These are phyloP conservation scores for Potorous gilbertii DNA, from an alignment of 2,797 vertebrate genomes.

Conservation along the genomic window DNA sequence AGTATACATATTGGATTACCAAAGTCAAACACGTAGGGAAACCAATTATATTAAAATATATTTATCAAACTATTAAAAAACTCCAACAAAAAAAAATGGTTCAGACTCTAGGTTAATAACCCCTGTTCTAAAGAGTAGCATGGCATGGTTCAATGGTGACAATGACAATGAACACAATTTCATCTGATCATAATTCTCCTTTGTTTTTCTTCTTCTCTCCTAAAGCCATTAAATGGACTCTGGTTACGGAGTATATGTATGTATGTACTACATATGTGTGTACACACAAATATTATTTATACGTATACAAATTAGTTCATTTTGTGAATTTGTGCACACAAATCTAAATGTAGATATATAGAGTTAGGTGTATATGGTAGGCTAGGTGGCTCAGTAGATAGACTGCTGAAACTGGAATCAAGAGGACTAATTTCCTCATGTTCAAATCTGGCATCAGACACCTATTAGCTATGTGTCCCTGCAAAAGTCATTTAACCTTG, in stretches of 20 bases:
- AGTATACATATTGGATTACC: not conserved
- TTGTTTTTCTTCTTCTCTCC: not conserved
- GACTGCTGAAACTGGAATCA: not conserved
- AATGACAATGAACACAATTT: not conserved
- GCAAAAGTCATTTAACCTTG: not conserved
- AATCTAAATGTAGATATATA: not conserved
- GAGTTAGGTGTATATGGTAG: not conserved
- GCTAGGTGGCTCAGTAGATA: not conserved
- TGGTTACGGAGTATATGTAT: not conserved
- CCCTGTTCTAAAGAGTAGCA: not conserved
- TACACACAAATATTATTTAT: not conserved
- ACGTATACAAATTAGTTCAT: not conserved
- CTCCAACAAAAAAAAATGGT: not conserved
- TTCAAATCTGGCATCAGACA: not conserved
- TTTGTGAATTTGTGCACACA: too few relatives aligned
- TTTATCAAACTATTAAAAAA: not conserved
- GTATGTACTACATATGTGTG: not conserved
- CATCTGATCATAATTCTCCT: not conserved
- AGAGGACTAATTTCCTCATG: not conserved
- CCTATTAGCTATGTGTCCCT: not conserved
- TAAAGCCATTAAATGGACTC: not conserved
- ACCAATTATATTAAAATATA: not conserved
- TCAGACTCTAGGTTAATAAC: not conserved
- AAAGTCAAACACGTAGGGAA: not conserved
- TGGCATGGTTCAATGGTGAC: not conserved